Evolutionary conservation across 2,888 invertebrate species (phyloP), one percentile per base, ranked within the genome.

Genomic region (Halictus ligatus): DNA sequence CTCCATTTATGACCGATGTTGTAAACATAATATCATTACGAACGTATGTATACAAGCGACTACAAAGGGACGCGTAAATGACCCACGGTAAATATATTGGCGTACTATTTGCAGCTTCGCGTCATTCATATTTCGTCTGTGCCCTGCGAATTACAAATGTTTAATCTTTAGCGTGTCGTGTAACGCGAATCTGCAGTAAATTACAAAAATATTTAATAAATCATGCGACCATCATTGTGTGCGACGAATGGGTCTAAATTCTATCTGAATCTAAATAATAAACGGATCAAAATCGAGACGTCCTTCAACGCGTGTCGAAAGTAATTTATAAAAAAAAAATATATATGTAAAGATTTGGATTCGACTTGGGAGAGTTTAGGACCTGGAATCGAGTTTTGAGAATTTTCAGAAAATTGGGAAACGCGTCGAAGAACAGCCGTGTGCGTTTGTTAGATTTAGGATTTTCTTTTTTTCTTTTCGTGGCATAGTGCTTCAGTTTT

Each of bases 1-100:
- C 12, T 58, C 12, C 40, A 54, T 75, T 58, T 54, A 71, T 43
- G 21, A 71, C 43, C 71, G 71, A 71, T 71, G n/a, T 69, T 40
- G 69, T 69, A 71, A 71, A 43, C 6, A 43, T 5, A 71, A 71
- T 43, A 43, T n/a, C 69, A 69, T 54, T 58, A 54, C 54, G 12
- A 54, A 18, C 21, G 25, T 40, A 29, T 40, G 13, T 64, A 18
- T 13, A 48, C 35, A 35, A 3, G 10, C 40, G 50, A 12, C 40
- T 71, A 25, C 50, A 78, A 54, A 71, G 12, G 50, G 54, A 8
- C 13, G 2, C 40, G 50, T 71, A 54, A 78, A 54, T 71, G 71
- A 71, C 10, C 25, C 69, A 8, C 18, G 40, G 71, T 54, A 78
- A n/a, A 71, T 18, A 12, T 50, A 50, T 50, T n/a, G 50, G n/a